Conservation (phyloP, 2,113 vertebrate species). For the Cyphomyrus plagiostoma region DNA sequence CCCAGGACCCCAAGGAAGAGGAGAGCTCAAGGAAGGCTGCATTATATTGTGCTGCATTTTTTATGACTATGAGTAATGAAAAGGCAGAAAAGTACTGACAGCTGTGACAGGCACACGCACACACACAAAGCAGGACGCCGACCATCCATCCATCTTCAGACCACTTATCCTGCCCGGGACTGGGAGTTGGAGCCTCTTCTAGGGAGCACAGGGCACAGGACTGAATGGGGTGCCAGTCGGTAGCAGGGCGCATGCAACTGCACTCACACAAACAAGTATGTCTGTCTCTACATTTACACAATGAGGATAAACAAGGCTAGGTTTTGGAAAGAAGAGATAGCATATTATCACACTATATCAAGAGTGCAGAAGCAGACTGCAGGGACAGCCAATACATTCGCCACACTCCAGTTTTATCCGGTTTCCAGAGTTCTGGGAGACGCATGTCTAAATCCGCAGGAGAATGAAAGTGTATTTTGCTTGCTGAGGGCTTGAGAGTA, state of each 20-base stretch:
- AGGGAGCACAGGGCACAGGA: background rate
- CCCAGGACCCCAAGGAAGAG: background rate
- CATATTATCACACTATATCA: background rate
- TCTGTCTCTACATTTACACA: background rate
- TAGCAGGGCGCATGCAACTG: background rate
- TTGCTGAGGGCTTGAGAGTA: background rate
- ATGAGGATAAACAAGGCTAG: background rate
- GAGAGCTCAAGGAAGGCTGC: background rate
- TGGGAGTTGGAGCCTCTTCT: background rate
- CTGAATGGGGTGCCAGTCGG: background rate
- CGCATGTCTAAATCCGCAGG: background rate
- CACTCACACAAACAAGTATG: background rate
- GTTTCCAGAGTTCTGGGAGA: constrained; percentile 7
- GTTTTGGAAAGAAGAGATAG: background rate
- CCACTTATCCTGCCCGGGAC: background rate
- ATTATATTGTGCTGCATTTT: background rate
- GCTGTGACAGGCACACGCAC: background rate
- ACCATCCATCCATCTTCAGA: background rate
- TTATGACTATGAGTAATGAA: background rate
- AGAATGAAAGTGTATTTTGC: background rate
- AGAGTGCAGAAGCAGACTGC: background rate
- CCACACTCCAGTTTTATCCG: background rate
- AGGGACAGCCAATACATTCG: background rate
- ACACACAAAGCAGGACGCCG: background rate
- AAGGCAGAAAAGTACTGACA: background rate